These are phyloP conservation scores for Heliconius hortense DNA, from an alignment of 2,888 invertebrate genomes.

Conservation along the genomic window DNA sequence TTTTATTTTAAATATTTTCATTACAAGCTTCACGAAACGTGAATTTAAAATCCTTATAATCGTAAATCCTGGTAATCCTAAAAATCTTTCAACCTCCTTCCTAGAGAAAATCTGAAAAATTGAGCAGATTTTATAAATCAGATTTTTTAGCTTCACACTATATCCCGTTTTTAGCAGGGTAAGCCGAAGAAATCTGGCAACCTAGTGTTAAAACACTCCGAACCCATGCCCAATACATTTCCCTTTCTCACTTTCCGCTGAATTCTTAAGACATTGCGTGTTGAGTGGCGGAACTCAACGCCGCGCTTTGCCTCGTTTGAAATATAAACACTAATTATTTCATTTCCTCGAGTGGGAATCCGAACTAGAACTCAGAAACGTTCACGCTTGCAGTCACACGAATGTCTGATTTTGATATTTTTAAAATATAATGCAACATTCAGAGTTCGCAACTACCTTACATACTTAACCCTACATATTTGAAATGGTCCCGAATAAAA, in stretches of 20 bases:
- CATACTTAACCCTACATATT: conserved; percentile 36
- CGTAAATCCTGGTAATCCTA: background rate
- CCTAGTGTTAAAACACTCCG: background rate
- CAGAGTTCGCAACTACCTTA: conserved; percentile 34
- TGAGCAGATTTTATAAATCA: too few species aligned
- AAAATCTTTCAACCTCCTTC: too few species aligned
- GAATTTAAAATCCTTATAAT: background rate
- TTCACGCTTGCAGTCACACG: too few species aligned
- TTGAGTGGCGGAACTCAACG: too few species aligned
- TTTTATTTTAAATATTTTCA: too few species aligned
- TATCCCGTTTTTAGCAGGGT: background rate
- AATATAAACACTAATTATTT: background rate
- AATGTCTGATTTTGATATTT: background rate
- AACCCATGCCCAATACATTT: background rate
- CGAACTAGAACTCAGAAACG: background rate
- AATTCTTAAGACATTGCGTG: too few species aligned
- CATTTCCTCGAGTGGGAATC: background rate
- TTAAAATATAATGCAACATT: conserved; percentile 1
- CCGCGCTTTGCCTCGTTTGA: background rate
- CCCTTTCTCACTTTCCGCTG: background rate
- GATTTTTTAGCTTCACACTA: background rate
- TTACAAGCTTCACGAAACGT: background rate
- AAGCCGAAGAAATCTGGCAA: background rate
- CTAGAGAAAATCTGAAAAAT: too few species aligned
- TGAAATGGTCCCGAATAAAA: conserved; percentile 33